Evolutionary conservation across 2,888 invertebrate species (phyloP).

Genomic region (Drosophila mimica): DNA sequence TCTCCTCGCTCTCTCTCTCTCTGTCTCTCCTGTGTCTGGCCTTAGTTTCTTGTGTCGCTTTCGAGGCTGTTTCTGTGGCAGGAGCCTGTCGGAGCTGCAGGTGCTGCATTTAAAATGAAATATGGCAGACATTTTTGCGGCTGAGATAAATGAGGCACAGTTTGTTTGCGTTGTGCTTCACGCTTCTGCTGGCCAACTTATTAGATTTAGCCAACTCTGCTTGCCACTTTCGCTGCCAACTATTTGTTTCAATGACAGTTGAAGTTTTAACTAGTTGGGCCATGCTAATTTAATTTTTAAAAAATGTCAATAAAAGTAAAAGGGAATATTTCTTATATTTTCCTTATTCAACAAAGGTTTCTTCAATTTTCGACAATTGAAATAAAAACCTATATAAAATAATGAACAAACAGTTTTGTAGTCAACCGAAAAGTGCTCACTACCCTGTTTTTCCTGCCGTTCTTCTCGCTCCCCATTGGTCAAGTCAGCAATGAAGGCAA

Average conservation of each 20-base stretch:
- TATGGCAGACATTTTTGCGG: constrained; percentile 78
- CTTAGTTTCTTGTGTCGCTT: constrained; percentile 14
- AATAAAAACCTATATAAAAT: not conserved
- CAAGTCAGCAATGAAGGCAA: constrained; percentile 47
- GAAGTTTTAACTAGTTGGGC: constrained; percentile 8
- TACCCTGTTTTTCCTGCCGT: not conserved
- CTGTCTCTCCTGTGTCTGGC: constrained; percentile 11
- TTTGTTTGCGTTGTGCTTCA: constrained; percentile 64
- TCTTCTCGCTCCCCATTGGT: not conserved
- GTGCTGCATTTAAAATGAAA: constrained; percentile 77
- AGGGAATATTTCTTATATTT: not conserved
- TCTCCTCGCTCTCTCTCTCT: constrained; percentile 28
- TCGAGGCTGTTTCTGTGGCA: constrained; percentile 14
- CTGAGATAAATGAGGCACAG: constrained; percentile 70
- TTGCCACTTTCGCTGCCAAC: constrained; percentile 14
- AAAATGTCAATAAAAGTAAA: not conserved
- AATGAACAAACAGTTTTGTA: constrained; percentile 6
- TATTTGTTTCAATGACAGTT: constrained; percentile 35
- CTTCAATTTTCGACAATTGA: not conserved
- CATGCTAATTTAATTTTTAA: constrained; percentile 15
- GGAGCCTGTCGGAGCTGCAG: constrained; percentile 61
- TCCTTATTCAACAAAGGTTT: not conserved
- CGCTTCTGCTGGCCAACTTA: constrained; percentile 58
- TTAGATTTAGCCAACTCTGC: constrained; percentile 58
- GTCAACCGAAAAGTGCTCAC: constrained; percentile 20